Base-by-base conservation (phyloP, 2,797 vertebrate genomes). In the Chloroceryle inda region DNA sequence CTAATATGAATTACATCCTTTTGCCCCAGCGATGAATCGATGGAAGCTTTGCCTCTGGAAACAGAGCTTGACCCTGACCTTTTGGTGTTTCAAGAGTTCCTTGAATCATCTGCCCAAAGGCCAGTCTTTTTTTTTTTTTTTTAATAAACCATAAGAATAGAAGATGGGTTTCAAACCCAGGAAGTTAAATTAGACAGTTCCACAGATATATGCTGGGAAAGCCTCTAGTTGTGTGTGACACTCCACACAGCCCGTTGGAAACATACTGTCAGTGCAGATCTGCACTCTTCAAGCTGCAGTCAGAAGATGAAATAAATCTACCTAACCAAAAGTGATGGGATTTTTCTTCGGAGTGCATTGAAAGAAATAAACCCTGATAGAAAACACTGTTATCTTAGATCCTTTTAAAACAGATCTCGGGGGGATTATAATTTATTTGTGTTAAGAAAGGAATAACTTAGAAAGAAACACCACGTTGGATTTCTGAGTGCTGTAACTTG, bases 361-460 rank as follows among this genome's bases (percentile, higher is more conserved):
- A 63, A 80, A 85, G 49, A 88, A 89, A 91, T 35, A 81, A 92
- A 73, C 14, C 42, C 49, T 69, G 80, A 85, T 27, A 40, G 73
- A 77, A 94, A 85, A 67, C 58, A 38, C 21, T 19, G 29, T 6
- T 6, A 13, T 15, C 33, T 49, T 27, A 29, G 33, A 40, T 75
- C 31, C 37, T 44, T 88, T 93, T 76, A 55, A 78, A 88, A 75
- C 6, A 49, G 24, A 83, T 59, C 44, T 13, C 13, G 2, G 6
- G 21, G 59, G 40, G 21, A 26, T 85, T 76, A 11, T 52, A 63
- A 63, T 49, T 79, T 38, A 55, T 88, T 81, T 75, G 53, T 3
- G 0, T 68, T 69, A 85, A 72, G 67, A 93, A 42, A 18, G 1
- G 26, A 42, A 81, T 19, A 69, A 45, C 35, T 35, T 24, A 6